Conservation (phyloP, 2,888 invertebrate genomes). For the Carabus problematicus region DNA sequence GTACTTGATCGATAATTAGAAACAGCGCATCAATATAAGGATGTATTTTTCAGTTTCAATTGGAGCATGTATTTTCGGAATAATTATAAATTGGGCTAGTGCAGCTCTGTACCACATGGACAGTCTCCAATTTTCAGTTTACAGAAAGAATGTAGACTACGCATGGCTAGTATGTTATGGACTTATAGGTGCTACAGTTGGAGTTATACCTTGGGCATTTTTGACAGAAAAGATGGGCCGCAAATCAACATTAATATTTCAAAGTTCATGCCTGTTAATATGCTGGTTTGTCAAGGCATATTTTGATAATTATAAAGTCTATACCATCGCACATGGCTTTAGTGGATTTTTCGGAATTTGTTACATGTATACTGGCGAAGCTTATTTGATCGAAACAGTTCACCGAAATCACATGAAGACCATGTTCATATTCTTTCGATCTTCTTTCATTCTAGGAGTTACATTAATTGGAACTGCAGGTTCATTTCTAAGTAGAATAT, state of each 20-base stretch:
- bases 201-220: slow-evolving; percentile 47
- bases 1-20: slow-evolving; percentile 1
- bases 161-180: slow-evolving; percentile 45
- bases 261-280: slow-evolving; percentile 46
- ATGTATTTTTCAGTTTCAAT: slow-evolving; percentile 47
- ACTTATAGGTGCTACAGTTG: slow-evolving; percentile 48
- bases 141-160: not conserved
- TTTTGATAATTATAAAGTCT: slow-evolving; percentile 15
- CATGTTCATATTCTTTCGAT: slow-evolving; percentile 25
- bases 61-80: slow-evolving; percentile 49
- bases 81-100: slow-evolving; percentile 49
- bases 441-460: slow-evolving; percentile 44
- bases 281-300: slow-evolving; percentile 45
- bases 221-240: slow-evolving; percentile 49
- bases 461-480: slow-evolving; percentile 44
- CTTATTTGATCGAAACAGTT: slow-evolving; percentile 47
- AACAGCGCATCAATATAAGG: not conserved
- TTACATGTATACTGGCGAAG: slow-evolving; percentile 48
- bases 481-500: slow-evolving; percentile 33
- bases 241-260: slow-evolving; percentile 47
- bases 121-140: slow-evolving; percentile 13
- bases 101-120: slow-evolving; percentile 41
- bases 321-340: slow-evolving; percentile 46
- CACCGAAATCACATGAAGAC: slow-evolving; percentile 42
- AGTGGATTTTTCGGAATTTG: slow-evolving; percentile 48